These are phyloP conservation scores for Conops quadrifasciatus DNA, from an alignment of 2,888 invertebrate genomes.

Conservation along the genomic window DNA sequence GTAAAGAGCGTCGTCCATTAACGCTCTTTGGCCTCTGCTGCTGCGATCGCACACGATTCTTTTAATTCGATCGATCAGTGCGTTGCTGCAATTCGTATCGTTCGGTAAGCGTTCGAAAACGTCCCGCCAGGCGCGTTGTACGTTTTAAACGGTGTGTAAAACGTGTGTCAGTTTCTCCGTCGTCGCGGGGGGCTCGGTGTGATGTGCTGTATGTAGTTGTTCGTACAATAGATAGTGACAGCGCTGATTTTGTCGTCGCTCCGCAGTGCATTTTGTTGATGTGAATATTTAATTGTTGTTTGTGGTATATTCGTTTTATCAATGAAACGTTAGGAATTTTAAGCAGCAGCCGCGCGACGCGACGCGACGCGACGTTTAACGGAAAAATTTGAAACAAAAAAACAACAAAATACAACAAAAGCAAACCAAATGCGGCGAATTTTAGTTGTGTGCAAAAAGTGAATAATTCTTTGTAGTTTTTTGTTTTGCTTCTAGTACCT, in stretches of 20 bases:
- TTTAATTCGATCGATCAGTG: constrained; percentile 18
- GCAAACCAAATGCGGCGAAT: too few relatives aligned
- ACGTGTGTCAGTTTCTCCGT: background rate
- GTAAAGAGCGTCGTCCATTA: too few relatives aligned
- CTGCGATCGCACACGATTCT: too few relatives aligned
- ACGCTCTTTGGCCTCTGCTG: too few relatives aligned
- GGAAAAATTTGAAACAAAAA: background rate
- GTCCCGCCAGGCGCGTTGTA: background rate
- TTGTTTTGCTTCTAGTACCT: too few relatives aligned
- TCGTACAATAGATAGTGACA: background rate
- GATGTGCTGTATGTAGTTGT: background rate
- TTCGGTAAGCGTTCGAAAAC: constrained; percentile 9
- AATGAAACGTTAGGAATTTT: constrained; percentile 31
- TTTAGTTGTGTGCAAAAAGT: too few relatives aligned
- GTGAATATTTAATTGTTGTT: constrained; percentile 27
- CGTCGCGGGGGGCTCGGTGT: background rate
- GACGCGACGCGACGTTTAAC: background rate
- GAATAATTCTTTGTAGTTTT: too few relatives aligned
- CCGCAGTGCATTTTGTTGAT: constrained; percentile 7
- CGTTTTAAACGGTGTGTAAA: background rate
- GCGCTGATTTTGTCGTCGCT: background rate
- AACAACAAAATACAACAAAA: too few relatives aligned
- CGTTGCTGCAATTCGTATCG: constrained; percentile 33
- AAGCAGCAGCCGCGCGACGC: constrained; percentile 13
- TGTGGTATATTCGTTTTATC: constrained; percentile 31